Conservation (phyloP, 1,140 invertebrate species). For the Spodoptera frugiperda region DNA sequence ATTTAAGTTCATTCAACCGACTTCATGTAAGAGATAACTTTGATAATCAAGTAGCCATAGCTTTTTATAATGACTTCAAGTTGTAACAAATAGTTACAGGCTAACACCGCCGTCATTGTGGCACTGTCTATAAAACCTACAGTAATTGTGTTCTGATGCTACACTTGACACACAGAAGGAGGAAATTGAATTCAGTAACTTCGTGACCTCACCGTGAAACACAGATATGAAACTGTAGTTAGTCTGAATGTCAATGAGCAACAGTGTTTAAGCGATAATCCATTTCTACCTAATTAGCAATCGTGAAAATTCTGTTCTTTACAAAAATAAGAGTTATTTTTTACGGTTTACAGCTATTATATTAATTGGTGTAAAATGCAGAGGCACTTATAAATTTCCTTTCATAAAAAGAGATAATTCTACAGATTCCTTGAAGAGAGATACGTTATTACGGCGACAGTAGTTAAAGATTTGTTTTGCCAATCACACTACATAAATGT, state of each 20-base stretch:
- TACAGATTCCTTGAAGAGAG: slow-evolving; percentile 3
- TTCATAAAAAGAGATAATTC: not conserved
- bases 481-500: not conserved
- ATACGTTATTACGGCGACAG: not conserved
- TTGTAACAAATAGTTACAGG: no score
- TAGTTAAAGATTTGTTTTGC: not conserved
- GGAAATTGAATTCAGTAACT: no score
- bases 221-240: not conserved
- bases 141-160: no score
- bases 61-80: no score
- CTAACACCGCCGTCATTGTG: no score
- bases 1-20: no score
- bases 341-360: slow-evolving; percentile 2
- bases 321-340: slow-evolving; percentile 33
- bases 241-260: not conserved
- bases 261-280: not conserved
- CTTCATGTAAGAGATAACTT: no score
- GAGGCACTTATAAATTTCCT: slow-evolving; percentile 30
- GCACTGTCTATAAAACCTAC: no score
- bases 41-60: no score
- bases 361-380: slow-evolving; percentile 28
- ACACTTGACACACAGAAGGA: no score
- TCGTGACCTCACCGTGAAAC: no score
- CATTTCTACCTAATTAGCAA: not conserved
- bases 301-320: slow-evolving; percentile 22